Percentiles rank a stretch among this genome's conserved stretches.
These are phyloP conservation scores for Chondrilla cf. caribensis DNA, from an alignment of 37 sponge, comb jelly and placozoan genomes.

Conservation along the genomic window DNA sequence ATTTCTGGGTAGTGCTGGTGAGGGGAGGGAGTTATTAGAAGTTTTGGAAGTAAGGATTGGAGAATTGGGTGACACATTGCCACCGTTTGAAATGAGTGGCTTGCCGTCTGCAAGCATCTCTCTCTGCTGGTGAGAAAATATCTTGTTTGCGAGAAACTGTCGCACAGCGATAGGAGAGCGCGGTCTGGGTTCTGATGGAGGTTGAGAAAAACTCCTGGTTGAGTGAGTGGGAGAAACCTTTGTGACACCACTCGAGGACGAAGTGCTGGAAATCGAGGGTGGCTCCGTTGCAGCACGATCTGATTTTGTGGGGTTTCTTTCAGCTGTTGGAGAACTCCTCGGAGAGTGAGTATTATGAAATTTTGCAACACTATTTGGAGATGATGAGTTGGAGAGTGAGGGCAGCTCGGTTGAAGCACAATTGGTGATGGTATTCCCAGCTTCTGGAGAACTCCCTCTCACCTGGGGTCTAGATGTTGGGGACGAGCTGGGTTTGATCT, in stretches of 20 bases:
- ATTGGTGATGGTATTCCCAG: no score
- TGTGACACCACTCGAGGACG: background rate
- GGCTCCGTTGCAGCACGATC: slow-evolving; percentile 2
- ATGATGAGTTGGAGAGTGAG: no score
- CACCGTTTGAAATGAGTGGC: background rate
- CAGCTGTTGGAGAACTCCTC: no score
- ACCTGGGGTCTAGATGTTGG: no score
- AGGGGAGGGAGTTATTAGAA: background rate
- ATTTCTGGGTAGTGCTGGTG: background rate
- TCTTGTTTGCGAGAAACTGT: background rate
- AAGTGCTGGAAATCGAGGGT: background rate
- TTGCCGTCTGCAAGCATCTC: background rate
- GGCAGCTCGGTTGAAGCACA: no score
- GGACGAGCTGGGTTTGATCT: no score
- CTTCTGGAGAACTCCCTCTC: no score
- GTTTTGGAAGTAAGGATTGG: background rate
- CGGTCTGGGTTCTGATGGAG: background rate
- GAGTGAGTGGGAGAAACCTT: background rate
- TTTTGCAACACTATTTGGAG: no score
- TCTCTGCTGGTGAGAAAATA: background rate
- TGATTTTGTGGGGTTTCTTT: no score
- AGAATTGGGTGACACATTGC: background rate
- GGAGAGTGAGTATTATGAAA: no score
- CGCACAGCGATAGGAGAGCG: slow-evolving; percentile 1
- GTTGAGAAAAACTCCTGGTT: background rate